Evolutionary conservation across 1,140 invertebrate genomes (phyloP).

Genomic region (Drosophila yakuba): DNA sequence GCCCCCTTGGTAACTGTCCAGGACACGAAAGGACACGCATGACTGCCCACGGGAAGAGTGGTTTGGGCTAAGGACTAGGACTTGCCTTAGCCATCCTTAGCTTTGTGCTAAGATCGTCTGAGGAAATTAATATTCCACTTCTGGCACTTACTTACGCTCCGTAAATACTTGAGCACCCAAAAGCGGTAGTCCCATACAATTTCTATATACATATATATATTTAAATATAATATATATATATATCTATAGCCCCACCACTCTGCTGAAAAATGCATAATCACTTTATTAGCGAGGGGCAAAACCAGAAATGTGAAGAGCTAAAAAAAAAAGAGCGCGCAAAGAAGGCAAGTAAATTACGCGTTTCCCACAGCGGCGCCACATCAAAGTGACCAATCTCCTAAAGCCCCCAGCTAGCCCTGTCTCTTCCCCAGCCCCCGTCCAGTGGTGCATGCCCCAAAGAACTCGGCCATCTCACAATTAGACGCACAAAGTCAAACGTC

Average conservation of each 20-base stretch:
- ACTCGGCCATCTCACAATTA: conserved; percentile 73
- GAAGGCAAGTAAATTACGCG: conserved; percentile 72
- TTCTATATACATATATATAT: conserved; percentile 4
- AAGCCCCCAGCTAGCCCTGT: background rate
- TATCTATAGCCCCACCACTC: background rate
- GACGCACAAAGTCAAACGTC: conserved; percentile 83
- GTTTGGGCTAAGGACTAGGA: background rate
- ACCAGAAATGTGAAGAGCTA: conserved; percentile 11
- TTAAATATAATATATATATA: conserved; percentile 14
- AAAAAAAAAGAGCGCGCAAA: conserved; percentile 14
- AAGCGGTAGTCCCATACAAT: conserved; percentile 7
- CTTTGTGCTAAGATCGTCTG: conserved; percentile 57
- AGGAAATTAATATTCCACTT: conserved; percentile 82
- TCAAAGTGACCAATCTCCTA: conserved; percentile 73
- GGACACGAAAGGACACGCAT: conserved; percentile 63
- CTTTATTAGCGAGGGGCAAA: conserved; percentile 65
- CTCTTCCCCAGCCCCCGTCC: background rate
- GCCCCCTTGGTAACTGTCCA: conserved; percentile 17
- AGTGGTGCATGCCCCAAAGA: conserved; percentile 54
- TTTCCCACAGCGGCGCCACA: conserved; percentile 73
- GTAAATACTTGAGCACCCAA: conserved; percentile 70
- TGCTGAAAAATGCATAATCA: conserved; percentile 67
- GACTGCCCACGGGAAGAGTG: conserved; percentile 40
- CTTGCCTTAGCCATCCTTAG: conserved; percentile 21
- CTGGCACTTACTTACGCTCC: conserved; percentile 80